Base-by-base conservation (phyloP, 53 echinoderm and acorn worm genomes). In the Holothuria scabra region DNA sequence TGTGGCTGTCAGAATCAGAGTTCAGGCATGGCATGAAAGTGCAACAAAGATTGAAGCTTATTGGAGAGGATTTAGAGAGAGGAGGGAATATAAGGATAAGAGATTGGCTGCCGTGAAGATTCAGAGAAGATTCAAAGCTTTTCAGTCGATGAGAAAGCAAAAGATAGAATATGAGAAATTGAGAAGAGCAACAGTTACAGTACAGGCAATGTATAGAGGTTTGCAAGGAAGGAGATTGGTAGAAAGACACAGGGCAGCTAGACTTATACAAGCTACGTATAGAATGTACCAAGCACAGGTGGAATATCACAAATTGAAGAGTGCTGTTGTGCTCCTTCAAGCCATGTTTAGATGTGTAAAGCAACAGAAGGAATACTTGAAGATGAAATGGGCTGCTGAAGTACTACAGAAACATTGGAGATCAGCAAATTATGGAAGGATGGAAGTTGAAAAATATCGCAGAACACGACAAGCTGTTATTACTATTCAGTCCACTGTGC, bases 181-280 rank as follows among this genome's bases (percentile, higher is more conserved):
- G 78, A 93, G 85, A 46, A 75, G 52, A 32, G 86, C 95, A 67
- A 80, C 91, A 8, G 62, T 91, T 8, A 61, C 74, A 52, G 8
- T 94, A 19, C 93, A 93, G 83, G 26, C 86, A 30, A 49, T 71
- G 34, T 88, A 60, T 37, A 79, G 95, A 26, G 87, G 87, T n/a
- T 13, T 76, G 20, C 34, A 68, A 8, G 92, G 86, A 12, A 88
- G 90, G 79, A 56, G 59, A 46, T 33, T 83, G 20, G 90, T 85
- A 5, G 63, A 81, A 24, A 74, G 84, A 67, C 83, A 94, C 46
- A 84, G 89, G 23, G 87, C 96, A 13, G 96, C 96, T 18, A 82
- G 93, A 48, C 62, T 84, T 66, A 94, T 97, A 25, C 97, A 97
- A 56, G 84, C 92, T 33, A 63, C 44, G 14, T 90, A 89, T 84